Conservation (phyloP, 2,113 vertebrate genomes). For the Pardalotus punctatus region DNA sequence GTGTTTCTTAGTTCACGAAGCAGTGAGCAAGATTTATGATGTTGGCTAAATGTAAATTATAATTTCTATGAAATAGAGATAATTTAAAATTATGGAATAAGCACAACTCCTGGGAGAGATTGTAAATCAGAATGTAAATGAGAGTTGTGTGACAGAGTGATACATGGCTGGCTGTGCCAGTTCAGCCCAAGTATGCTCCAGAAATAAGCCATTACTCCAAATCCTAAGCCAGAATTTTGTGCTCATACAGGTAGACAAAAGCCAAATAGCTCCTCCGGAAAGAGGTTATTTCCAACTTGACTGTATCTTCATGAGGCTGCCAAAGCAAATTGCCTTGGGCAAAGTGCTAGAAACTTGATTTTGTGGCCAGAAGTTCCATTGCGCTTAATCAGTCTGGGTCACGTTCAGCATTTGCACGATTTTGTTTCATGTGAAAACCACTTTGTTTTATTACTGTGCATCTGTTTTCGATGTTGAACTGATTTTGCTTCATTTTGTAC, state of each 20-base stretch:
- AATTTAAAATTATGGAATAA: background rate
- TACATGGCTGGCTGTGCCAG: background rate
- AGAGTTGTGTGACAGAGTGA: background rate
- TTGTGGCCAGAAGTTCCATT: background rate
- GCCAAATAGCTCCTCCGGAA: background rate
- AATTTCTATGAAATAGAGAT: background rate
- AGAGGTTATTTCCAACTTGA: background rate
- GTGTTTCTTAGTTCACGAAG: background rate
- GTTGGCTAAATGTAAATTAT: background rate
- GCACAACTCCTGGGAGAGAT: background rate
- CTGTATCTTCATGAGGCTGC: background rate
- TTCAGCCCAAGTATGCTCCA: background rate
- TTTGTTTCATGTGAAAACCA: constrained; percentile 9
- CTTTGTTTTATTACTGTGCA: constrained; percentile 52
- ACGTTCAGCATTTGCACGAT: background rate
- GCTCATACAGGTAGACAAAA: background rate
- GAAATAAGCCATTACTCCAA: background rate
- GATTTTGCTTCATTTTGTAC: constrained; percentile 84
- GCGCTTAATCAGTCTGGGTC: background rate
- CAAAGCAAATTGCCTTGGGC: background rate
- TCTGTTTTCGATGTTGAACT: constrained; percentile 76
- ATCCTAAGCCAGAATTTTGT: background rate
- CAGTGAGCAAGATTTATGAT: background rate
- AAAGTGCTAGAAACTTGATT: background rate
- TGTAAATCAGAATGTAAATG: background rate